Evolutionary conservation across 2,797 vertebrate genomes (phyloP), one percentile per base, ranked within the genome.

Genomic region (Chromis chromis): DNA sequence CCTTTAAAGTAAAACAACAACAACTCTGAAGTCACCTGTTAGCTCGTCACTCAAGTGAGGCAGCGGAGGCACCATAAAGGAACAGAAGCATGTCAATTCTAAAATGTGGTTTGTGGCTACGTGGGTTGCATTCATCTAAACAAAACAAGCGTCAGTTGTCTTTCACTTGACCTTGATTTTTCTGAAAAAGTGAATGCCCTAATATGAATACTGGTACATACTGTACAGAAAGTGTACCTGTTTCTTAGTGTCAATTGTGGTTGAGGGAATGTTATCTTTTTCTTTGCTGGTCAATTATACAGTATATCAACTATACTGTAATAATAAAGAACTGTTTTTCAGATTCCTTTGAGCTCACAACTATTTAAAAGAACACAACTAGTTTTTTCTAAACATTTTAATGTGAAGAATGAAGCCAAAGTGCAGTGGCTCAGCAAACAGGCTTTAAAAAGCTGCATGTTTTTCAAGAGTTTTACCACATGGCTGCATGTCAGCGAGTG

Each of bases 401-500:
- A 52, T 48, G 65, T 66, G 17, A 72, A 33, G 1, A 12, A 67
- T 14, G 22, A 54, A 76, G 54, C 55, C 36, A 74, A 52, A 36
- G 17, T 59, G 39, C 14, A 65, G 53, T 36, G 31, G 65, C 50
- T 76, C 48, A 27, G 39, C 42, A 70, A 71, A 69, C 63, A 65
- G 13, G 33, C 21, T 13, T 69, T 54, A 53, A 55, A 81, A 64
- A 52, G n/a, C 19, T 40, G 21, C 1, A 6, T 48, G 24, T 61
- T 74, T 72, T 73, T 50, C 24, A 4, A 48, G 57, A 61, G 24
- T 84, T 83, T 66, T 33, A 78, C 61, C 36, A 74, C 76, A 74
- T 61, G 62, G 48, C 49, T 82, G 49, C 73, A 64, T 82, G 79
- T 82, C 69, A 76, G 63, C 60, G 65, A 81, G 71, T 78, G 70